A percentile compares a stretch with the other conserved stretches of the same genome.
These are phyloP conservation scores for Netelia inedita DNA, from an alignment of 2,888 invertebrate species.

Conservation along the genomic window DNA sequence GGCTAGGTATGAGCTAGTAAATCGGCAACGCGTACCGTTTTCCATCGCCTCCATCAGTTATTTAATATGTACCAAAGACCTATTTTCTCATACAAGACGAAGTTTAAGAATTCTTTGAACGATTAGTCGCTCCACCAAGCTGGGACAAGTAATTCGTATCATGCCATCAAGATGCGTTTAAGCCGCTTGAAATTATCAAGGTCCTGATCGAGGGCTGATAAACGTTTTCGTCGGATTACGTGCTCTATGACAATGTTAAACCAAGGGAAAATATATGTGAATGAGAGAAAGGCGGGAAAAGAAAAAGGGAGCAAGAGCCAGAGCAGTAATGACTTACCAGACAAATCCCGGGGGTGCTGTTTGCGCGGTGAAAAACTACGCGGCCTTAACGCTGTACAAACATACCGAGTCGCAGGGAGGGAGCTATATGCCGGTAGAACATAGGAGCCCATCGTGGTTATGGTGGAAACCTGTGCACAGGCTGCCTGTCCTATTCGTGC, in stretches of 20 bases:
- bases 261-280: background rate
- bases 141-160: no score
- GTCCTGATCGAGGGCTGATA: background rate
- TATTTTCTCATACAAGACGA: no score
- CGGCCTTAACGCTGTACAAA: conserved; percentile 75
- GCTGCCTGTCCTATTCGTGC: conserved; percentile 12
- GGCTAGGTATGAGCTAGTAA: conserved; percentile 18
- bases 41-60: background rate
- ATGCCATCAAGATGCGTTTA: background rate
- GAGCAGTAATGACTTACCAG: conserved; percentile 55
- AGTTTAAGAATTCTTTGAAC: no score
- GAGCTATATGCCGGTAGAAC: conserved; percentile 34
- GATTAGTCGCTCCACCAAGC: no score
- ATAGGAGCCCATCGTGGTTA: conserved; percentile 60
- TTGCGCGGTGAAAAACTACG: conserved; percentile 71
- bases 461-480: conserved; percentile 11
- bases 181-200: background rate
- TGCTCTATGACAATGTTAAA: conserved; percentile 14
- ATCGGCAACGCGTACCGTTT: background rate
- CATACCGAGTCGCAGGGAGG: conserved; percentile 42
- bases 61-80: background rate
- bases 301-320: conserved; percentile 12
- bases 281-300: background rate
- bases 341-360: conserved; percentile 62
- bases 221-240: conserved; percentile 1